Evolutionary conservation across 2,888 invertebrate species (phyloP), one percentile per base, ranked within the genome.

Genomic region (Colostygia pectinataria): DNA sequence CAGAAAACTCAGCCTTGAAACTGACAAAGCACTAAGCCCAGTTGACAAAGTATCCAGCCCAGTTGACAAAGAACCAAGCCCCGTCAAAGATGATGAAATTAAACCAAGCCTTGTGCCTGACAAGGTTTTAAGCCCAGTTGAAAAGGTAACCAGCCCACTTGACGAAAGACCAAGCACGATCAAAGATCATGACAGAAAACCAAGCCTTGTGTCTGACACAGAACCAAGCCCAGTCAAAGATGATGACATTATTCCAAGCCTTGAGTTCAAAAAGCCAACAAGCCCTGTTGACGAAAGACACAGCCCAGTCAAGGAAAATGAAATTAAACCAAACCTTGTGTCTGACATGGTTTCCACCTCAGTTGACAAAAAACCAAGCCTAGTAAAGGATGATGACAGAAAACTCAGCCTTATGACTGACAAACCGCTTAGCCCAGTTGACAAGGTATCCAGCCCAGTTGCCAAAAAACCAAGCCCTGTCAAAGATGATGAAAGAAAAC

Each of bases 321-420:
- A 46, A 0, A 52, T 8, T 4, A 27, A 31, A 14, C 7, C 28
- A 24, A 49, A 31, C 28, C 25, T 27, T 4, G 23, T 15, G 7
- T 23, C 23, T 5, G n/a, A n/a, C n/a, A n/a, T n/a, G n/a, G n/a
- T n/a, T n/a, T n/a, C n/a, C n/a, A n/a, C n/a, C n/a, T n/a, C n/a
- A n/a, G n/a, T n/a, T n/a, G 53, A 62, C 2, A 61, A 57, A 18
- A 37, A 39, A 24, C 36, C 49, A 2, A 59, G 58, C 10, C 14
- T 40, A 4, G 4, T 2, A 27, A 45, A 23, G 6, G 13, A 45
- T 0, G 28, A 34, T n/a, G 54, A 54, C 0, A 51, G 46, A 25
- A 23, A 23, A 10, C 10, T 23, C 2, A 34, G 23, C 18, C 12
- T 18, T 6, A 12, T 34, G 6, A 10, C 12, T 5, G 23, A 34